Evolutionary conservation across 2,888 invertebrate genomes (phyloP).

Genomic region (Isotomurus palustris): DNA sequence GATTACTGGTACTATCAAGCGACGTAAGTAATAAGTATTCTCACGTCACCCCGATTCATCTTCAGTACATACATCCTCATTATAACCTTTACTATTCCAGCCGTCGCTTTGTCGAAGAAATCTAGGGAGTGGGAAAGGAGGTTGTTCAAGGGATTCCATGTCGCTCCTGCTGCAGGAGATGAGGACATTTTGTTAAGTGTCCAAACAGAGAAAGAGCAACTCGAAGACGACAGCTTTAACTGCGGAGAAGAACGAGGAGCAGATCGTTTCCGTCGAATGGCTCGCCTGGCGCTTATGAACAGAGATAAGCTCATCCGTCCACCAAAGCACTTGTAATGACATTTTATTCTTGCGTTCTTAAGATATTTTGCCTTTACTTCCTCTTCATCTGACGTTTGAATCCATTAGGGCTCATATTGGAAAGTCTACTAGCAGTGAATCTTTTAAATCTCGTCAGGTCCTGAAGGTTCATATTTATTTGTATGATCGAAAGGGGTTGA

Average conservation of each 20-base stretch:
- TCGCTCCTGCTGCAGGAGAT: conserved; percentile 65
- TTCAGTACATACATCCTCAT: not conserved
- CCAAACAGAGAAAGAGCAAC: conserved; percentile 4
- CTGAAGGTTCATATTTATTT: too few species aligned
- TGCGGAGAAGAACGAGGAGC: conserved; percentile 18
- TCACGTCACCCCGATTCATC: not conserved
- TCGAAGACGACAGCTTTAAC: conserved; percentile 3
- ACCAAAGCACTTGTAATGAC: conserved; percentile 27
- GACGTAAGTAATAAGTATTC: conserved; percentile 56
- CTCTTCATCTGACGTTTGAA: conserved; percentile 10
- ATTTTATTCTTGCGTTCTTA: not conserved
- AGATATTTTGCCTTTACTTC: not conserved
- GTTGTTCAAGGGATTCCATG: conserved; percentile 82
- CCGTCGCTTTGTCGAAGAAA: conserved; percentile 62
- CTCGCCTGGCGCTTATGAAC: conserved; percentile 65
- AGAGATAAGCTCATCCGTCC: conserved; percentile 25
- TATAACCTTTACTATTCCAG: conserved; percentile 50
- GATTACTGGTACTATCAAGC: conserved; percentile 69
- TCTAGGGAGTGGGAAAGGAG: conserved; percentile 83
- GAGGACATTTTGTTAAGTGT: conserved; percentile 55
- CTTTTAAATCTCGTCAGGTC: conserved; percentile 69
- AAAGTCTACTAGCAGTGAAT: conserved; percentile 64
- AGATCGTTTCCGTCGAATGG: conserved; percentile 64
- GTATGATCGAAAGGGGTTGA: too few species aligned
- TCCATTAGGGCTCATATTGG: conserved; percentile 75